Percentiles rank a stretch among this genome's conserved stretches.
Conservation (phyloP, 2,797 vertebrate genomes). For the Mus minutoides region DNA sequence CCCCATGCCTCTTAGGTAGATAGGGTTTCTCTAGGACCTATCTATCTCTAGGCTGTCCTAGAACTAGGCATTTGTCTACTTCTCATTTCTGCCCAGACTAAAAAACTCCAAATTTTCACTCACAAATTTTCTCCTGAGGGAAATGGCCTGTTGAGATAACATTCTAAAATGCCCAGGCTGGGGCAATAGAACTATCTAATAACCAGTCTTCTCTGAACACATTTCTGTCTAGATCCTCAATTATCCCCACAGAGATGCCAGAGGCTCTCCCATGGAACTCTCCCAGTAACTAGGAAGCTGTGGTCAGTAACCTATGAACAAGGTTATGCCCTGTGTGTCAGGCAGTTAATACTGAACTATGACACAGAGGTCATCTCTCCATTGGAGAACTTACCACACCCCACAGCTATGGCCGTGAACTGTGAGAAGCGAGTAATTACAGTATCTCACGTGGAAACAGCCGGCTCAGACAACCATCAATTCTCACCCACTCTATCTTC, state of each 20-base stretch:
- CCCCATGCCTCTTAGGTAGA: background rate
- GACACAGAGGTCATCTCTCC: background rate
- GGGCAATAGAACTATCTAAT: background rate
- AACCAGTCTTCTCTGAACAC: background rate
- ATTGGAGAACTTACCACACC: background rate
- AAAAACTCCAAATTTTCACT: slow-evolving; percentile 2
- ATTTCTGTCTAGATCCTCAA: background rate
- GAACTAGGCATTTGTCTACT: slow-evolving; percentile 40
- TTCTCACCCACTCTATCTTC: background rate
- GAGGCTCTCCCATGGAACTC: background rate
- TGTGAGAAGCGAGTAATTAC: slow-evolving; percentile 17
- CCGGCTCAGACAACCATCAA: slow-evolving; percentile 1
- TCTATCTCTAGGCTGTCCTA: background rate
- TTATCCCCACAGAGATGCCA: slow-evolving; percentile 28
- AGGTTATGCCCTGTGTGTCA: background rate
- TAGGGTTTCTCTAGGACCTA: background rate
- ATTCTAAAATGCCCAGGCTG: background rate
- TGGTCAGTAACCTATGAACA: slow-evolving; percentile 28
- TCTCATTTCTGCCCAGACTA: slow-evolving; percentile 35
- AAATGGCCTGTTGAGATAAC: background rate
- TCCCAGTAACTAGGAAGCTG: background rate
- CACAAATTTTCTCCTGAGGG: slow-evolving; percentile 12
- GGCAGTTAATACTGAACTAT: background rate
- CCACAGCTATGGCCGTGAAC: background rate
- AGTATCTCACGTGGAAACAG: slow-evolving; percentile 24